These are phyloP conservation scores for Lipotes vexillifer DNA, from an alignment of 2,113 vertebrate species.

Conservation along the genomic window DNA sequence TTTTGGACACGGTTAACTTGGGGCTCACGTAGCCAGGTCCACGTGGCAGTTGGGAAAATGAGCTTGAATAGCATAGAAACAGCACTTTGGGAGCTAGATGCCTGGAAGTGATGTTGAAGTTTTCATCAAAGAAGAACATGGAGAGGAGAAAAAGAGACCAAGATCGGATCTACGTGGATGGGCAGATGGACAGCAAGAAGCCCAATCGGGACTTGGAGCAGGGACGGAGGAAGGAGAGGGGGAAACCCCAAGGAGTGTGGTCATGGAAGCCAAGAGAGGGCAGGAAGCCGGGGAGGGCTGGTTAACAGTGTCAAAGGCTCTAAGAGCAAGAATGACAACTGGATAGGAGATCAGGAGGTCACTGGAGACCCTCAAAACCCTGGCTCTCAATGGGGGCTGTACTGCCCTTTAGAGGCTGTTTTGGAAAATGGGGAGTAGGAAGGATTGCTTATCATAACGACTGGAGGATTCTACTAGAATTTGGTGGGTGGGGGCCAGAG, in stretches of 20 bases:
- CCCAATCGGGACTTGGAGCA: neutral
- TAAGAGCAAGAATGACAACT: neutral
- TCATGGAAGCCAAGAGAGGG: neutral
- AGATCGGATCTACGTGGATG: neutral
- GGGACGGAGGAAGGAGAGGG: neutral
- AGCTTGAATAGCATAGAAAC: neutral
- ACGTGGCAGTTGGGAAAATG: neutral
- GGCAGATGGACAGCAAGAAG: neutral
- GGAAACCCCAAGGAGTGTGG: fast-evolving
- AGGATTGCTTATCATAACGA: neutral
- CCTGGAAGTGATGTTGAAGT: neutral
- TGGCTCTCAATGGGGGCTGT: neutral
- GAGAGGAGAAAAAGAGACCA: neutral
- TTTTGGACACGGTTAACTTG: neutral
- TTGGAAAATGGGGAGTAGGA: neutral
- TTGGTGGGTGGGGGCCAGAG: neutral
- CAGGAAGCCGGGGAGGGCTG: neutral
- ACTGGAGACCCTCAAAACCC: neutral
- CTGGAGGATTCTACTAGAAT: neutral
- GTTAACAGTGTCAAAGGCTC: neutral
- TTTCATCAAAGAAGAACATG: neutral
- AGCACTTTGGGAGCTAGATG: neutral
- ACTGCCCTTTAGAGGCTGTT: neutral
- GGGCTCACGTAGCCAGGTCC: neutral
- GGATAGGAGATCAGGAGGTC: neutral